phyloP scores from a whole-genome alignment of 2,888 invertebrate genomes.

The Glaucopsyche alexis region DNA sequence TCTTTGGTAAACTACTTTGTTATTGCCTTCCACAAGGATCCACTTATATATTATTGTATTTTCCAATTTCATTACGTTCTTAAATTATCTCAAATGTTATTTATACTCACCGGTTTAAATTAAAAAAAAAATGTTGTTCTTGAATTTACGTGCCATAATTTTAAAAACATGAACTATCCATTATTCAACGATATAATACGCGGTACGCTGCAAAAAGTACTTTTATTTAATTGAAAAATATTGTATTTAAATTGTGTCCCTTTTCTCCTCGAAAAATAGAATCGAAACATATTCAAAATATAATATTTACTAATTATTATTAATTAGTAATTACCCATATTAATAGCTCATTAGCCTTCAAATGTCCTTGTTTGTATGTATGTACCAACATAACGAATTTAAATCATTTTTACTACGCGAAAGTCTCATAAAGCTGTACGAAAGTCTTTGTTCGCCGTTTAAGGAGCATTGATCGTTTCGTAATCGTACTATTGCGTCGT shows the following conservation, averaged over 20 bases:
- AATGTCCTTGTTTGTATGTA: no score
- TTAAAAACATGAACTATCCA: not conserved
- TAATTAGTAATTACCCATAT: no score
- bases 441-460: not conserved
- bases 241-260: no score
- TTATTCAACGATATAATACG: not conserved
- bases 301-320: no score
- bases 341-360: no score
- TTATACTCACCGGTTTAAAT: no score
- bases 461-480: slow-evolving; percentile 3
- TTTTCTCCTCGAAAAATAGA: no score
- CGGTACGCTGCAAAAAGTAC: not conserved
- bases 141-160: not conserved
- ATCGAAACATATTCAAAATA: no score
- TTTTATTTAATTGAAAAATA: no score
- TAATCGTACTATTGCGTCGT: not conserved
- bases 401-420: not conserved
- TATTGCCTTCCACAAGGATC: not conserved
- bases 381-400: not conserved
- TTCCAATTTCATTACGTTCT: no score
- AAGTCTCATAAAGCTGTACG: not conserved
- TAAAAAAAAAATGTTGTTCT: no score
- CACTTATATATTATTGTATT: not conserved
- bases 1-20: not conserved
- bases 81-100: no score